Evolutionary conservation across 2,888 invertebrate genomes (phyloP).

Genomic region (Ormyrus nitidulus): DNA sequence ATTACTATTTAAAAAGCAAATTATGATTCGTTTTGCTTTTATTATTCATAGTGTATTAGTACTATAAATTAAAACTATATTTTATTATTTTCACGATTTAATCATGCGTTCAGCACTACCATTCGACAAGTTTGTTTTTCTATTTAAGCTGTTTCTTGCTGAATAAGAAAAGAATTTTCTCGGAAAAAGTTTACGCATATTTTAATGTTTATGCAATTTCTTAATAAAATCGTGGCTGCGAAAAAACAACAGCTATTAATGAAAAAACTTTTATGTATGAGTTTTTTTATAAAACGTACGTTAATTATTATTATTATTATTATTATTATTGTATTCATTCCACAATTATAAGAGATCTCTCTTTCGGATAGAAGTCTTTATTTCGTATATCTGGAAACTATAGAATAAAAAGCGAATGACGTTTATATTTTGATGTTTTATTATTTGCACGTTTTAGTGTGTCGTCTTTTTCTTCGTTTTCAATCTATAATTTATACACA

Average conservation of each 20-base stretch:
- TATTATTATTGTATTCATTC: slow-evolving; percentile 51
- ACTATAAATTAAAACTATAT: too few relatives aligned
- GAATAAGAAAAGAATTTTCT: slow-evolving; percentile 20
- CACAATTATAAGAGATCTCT: slow-evolving; percentile 50
- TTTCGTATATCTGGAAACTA: slow-evolving; percentile 22
- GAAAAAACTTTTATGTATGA: slow-evolving; percentile 5
- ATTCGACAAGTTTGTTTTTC: slow-evolving; percentile 14
- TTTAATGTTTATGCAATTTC: background rate
- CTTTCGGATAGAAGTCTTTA: slow-evolving; percentile 36
- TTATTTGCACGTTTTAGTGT: slow-evolving; percentile 54
- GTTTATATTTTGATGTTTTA: slow-evolving; percentile 40
- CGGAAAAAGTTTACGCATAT: background rate
- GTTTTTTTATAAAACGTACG: slow-evolving; percentile 37
- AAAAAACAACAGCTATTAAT: slow-evolving; percentile 12
- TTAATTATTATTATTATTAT: slow-evolving; percentile 47
- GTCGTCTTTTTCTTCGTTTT: slow-evolving; percentile 44
- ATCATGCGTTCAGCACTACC: slow-evolving; percentile 34
- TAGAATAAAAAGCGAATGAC: slow-evolving; percentile 37
- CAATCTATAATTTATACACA: slow-evolving; percentile 43
- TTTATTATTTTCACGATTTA: slow-evolving; percentile 18
- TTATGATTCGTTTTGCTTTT: too few relatives aligned
- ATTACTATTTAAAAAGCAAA: too few relatives aligned
- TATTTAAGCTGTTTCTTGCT: background rate
- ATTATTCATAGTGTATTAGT: too few relatives aligned
- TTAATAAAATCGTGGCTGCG: slow-evolving; percentile 30